Percentiles rank a stretch among this genome's conserved stretches.
These are phyloP conservation scores for Apostichopus parvimensis DNA, from an alignment of 35 echinoderm and acorn worm genomes.

Conservation along the genomic window DNA sequence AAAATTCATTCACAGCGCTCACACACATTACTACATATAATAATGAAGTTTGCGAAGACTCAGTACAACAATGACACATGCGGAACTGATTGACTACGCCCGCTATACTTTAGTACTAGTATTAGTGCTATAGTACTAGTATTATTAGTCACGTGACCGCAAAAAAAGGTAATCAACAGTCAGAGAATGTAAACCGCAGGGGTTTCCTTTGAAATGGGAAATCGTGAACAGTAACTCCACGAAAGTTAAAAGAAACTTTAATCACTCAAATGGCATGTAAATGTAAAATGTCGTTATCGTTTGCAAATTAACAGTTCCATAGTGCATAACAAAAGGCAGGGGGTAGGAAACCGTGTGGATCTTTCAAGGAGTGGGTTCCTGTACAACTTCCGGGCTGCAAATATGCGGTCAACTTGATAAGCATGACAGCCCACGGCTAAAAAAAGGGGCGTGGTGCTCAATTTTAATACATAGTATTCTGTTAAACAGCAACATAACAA, in stretches of 20 bases:
- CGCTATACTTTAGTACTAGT: background rate
- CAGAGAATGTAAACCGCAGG: background rate
- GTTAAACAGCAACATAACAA: too few species aligned
- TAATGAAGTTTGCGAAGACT: background rate
- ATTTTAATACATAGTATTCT: background rate
- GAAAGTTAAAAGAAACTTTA: background rate
- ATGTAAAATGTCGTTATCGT: background rate
- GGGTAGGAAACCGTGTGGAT: background rate
- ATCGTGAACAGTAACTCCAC: background rate
- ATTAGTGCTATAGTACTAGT: background rate
- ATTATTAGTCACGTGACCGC: background rate
- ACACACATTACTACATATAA: background rate
- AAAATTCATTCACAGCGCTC: too few species aligned
- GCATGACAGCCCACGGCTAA: too few species aligned
- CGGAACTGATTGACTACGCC: background rate
- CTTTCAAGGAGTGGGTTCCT: background rate
- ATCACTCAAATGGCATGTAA: constrained; percentile 21
- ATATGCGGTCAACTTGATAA: background rate
- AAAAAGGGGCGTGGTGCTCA: background rate
- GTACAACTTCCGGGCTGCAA: background rate
- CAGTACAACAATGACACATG: background rate
- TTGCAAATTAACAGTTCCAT: background rate
- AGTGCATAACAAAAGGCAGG: background rate
- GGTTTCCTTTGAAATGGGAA: background rate
- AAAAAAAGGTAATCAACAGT: too few species aligned